These are phyloP conservation scores for Leucophora obtusa DNA, from an alignment of 2,888 invertebrate species.

Conservation along the genomic window DNA sequence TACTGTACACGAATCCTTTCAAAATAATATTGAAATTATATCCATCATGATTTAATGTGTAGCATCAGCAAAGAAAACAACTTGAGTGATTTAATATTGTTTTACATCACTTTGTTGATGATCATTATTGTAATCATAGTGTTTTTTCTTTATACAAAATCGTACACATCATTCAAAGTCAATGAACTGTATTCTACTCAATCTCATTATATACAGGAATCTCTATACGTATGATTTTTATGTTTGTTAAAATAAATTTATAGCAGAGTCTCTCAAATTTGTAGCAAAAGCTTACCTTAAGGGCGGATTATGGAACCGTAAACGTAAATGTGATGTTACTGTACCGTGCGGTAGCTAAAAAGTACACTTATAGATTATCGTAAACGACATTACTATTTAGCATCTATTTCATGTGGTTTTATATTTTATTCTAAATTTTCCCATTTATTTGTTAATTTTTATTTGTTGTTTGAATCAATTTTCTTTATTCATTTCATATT, in stretches of 20 bases:
- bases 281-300: background rate
- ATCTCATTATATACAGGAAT: background rate
- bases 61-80: background rate
- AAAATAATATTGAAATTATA: background rate
- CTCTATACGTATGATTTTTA: background rate
- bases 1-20: background rate
- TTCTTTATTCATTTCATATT: no score
- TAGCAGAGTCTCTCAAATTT: background rate
- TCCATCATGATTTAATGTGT: background rate
- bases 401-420: no score
- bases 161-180: conserved; percentile 36
- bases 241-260: background rate
- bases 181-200: conserved; percentile 51
- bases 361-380: no score
- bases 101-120: background rate
- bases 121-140: background rate
- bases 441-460: no score
- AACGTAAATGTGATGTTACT: no score
- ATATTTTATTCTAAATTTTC: no score
- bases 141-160: background rate
- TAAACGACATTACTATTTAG: no score
- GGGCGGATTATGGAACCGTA: no score
- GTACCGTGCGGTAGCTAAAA: no score
- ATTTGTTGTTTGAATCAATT: no score
- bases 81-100: background rate